Evolutionary conservation across 2,797 vertebrate species (phyloP).

Genomic region (Sebastes matsubarae): DNA sequence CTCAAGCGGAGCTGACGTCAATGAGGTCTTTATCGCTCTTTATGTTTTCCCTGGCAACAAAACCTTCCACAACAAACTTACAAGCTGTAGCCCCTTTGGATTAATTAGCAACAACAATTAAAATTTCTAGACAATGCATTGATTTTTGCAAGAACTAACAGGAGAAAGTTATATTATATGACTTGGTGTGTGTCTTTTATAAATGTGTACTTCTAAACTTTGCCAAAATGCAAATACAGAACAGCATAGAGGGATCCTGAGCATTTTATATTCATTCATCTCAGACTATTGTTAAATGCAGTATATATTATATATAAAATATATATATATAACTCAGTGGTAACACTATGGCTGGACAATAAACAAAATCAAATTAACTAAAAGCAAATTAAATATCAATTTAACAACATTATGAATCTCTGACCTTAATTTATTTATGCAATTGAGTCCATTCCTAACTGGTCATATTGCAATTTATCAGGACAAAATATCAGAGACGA

Average conservation of each 20-base stretch:
- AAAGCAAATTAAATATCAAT: background rate
- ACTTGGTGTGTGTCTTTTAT: background rate
- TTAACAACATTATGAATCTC: background rate
- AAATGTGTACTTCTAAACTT: background rate
- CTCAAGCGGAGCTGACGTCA: slow-evolving; percentile 73
- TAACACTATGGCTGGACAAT: background rate
- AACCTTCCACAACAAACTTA: slow-evolving; percentile 26
- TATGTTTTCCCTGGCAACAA: slow-evolving; percentile 5
- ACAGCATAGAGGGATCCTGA: background rate
- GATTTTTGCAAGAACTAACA: background rate
- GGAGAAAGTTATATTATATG: background rate
- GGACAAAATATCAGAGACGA: background rate
- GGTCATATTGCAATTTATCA: background rate
- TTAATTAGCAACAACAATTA: background rate
- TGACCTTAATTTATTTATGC: background rate
- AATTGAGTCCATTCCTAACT: background rate
- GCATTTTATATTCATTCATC: background rate
- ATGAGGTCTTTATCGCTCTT: slow-evolving; percentile 67
- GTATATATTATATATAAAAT: background rate
- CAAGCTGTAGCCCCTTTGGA: background rate
- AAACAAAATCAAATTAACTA: background rate
- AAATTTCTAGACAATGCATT: background rate
- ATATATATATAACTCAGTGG: background rate
- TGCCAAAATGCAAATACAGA: background rate
- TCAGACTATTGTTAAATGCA: background rate